Percentiles rank a stretch among this genome's conserved stretches.
Conservation (phyloP, 2,113 vertebrate genomes). For the Amazona vittata region DNA sequence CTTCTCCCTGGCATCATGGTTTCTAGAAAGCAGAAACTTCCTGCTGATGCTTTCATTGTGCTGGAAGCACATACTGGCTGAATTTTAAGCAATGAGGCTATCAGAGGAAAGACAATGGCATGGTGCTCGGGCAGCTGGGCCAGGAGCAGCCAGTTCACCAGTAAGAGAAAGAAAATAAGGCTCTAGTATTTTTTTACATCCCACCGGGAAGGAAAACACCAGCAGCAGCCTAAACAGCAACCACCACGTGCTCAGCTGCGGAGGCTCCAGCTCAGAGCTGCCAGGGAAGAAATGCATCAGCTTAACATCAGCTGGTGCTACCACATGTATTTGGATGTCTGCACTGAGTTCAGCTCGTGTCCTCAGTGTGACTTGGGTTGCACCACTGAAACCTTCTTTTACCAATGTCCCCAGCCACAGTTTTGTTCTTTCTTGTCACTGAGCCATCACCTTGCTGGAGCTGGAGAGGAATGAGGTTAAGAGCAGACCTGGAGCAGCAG, state of each 20-base stretch:
- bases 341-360: rapidly evolving
- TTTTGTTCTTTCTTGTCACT: not conserved
- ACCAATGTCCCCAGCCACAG: rapidly evolving
- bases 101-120: rapidly evolving
- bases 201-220: rapidly evolving
- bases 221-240: not conserved
- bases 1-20: not conserved
- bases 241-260: rapidly evolving
- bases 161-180: not conserved
- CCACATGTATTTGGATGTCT: not conserved
- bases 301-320: not conserved
- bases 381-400: not conserved
- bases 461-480: not conserved
- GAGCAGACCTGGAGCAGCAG: not conserved
- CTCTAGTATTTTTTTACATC: not conserved
- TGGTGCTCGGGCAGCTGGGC: not conserved
- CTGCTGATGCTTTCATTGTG: not conserved
- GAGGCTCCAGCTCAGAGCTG: not conserved
- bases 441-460: not conserved
- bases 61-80: not conserved
- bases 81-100: not conserved
- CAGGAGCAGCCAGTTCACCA: not conserved
- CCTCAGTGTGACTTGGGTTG: not conserved
- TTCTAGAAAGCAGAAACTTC: not conserved
- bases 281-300: not conserved